A percentile compares a stretch with the other conserved stretches of the same genome.
These are phyloP conservation scores for Phylloscopus trochiloides DNA, from an alignment of 2,113 vertebrate genomes.

Conservation along the genomic window DNA sequence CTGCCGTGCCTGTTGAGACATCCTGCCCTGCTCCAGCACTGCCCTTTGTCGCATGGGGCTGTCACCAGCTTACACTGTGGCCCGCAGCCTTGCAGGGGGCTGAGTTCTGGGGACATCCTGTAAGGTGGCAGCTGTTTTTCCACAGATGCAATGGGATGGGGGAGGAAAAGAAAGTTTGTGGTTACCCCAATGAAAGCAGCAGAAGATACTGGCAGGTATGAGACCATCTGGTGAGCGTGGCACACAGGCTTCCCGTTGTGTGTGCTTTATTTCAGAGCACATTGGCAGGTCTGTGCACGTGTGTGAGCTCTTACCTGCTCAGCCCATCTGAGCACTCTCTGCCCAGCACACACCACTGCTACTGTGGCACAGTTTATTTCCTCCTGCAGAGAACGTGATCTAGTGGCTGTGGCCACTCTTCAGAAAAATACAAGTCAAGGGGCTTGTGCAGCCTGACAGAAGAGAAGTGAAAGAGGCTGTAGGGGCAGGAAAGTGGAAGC, in stretches of 20 bases:
- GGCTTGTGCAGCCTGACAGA: background rate
- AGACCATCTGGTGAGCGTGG: background rate
- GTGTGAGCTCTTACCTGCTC: background rate
- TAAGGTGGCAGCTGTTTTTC: background rate
- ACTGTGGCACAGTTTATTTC: background rate
- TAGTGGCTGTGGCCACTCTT: background rate
- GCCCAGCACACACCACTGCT: background rate
- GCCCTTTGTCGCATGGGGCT: background rate
- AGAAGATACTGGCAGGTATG: background rate
- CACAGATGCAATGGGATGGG: accelerated
- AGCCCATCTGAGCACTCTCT: background rate
- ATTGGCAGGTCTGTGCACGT: accelerated
- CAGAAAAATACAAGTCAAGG: background rate
- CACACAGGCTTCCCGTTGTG: accelerated
- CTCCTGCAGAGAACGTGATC: background rate
- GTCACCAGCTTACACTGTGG: background rate
- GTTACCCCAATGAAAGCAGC: background rate
- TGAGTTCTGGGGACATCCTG: accelerated
- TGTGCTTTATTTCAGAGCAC: background rate
- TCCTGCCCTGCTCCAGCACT: accelerated
- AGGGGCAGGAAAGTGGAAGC: background rate
- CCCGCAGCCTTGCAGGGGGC: background rate
- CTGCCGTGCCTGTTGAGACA: accelerated
- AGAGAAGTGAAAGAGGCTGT: background rate
- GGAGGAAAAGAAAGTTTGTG: background rate